These are phyloP conservation scores for Drepana falcataria DNA, from an alignment of 2,888 invertebrate species.

Conservation along the genomic window DNA sequence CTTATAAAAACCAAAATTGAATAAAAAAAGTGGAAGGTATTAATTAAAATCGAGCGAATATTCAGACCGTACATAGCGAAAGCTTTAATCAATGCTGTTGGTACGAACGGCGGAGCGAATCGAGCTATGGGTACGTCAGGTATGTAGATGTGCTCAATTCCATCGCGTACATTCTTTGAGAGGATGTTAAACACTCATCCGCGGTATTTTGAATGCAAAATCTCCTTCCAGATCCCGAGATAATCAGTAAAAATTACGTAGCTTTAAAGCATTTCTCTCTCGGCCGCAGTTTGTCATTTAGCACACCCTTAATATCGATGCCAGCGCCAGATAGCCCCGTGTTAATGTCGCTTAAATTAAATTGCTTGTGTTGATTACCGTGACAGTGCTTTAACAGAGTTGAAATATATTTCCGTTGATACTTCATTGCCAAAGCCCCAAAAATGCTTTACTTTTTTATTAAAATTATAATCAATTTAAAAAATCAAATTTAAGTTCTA, in stretches of 20 bases:
- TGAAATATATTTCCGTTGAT: slow-evolving; percentile 54
- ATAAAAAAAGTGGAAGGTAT: slow-evolving; percentile 33
- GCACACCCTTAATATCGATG: slow-evolving; percentile 73
- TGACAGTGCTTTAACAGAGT: slow-evolving; percentile 58
- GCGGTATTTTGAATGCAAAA: slow-evolving; percentile 56
- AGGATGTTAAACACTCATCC: slow-evolving; percentile 51
- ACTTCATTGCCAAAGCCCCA: slow-evolving; percentile 22
- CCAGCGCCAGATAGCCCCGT: slow-evolving; percentile 64
- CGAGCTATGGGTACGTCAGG: slow-evolving; percentile 34
- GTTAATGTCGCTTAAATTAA: slow-evolving; percentile 75
- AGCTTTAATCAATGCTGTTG: slow-evolving; percentile 48
- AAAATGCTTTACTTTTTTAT: slow-evolving; percentile 11
- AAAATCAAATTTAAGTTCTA: slow-evolving; percentile 59
- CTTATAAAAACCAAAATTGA: slow-evolving; percentile 33
- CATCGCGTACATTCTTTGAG: slow-evolving; percentile 26
- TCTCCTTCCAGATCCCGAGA: slow-evolving; percentile 55
- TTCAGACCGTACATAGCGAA: slow-evolving; percentile 46
- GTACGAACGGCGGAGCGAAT: slow-evolving; percentile 38
- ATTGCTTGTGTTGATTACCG: slow-evolving; percentile 70
- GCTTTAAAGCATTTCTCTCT: slow-evolving; percentile 66
- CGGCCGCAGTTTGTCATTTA: slow-evolving; percentile 72
- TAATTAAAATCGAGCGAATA: slow-evolving; percentile 37
- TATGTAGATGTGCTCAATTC: slow-evolving; percentile 51
- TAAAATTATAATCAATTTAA: slow-evolving; percentile 62
- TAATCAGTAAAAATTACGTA: slow-evolving; percentile 66